Percentiles rank a stretch among this genome's conserved stretches.
phyloP scores from a whole-genome alignment of 2,888 invertebrate species.

The Melieria crassipennis region DNA sequence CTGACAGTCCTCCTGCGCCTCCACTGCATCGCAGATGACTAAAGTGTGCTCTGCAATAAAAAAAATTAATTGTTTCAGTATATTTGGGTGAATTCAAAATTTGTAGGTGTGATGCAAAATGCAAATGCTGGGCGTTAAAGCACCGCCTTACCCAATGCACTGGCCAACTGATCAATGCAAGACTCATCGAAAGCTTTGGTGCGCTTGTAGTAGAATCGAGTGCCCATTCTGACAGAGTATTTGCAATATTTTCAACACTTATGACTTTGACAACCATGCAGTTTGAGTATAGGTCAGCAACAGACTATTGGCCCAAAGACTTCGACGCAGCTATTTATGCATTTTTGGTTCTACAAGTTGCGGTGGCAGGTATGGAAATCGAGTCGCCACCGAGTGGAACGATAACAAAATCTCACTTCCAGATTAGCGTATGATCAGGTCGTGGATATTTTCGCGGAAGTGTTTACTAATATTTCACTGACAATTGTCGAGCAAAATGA shows the following conservation, averaged over 20 bases:
- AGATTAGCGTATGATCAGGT: too few species aligned
- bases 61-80: neutral
- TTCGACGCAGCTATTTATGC: too few species aligned
- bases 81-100: neutral
- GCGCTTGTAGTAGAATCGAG: conserved; percentile 55
- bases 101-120: conserved; percentile 4
- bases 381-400: too few species aligned
- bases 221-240: conserved; percentile 52
- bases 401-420: too few species aligned
- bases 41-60: conserved; percentile 54
- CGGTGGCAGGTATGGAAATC: too few species aligned
- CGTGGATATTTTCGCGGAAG: too few species aligned
- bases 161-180: conserved; percentile 51
- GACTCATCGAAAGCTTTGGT: conserved; percentile 43
- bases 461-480: too few species aligned
- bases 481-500: too few species aligned
- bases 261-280: too few species aligned
- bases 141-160: conserved; percentile 51
- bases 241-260: neutral
- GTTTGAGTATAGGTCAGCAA: too few species aligned
- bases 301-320: too few species aligned
- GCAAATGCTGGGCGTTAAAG: neutral
- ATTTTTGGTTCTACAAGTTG: too few species aligned
- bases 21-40: conserved; percentile 53
- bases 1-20: conserved; percentile 60